Conservation (phyloP, 2,113 vertebrate species). For the Actenoides lindsayi region DNA sequence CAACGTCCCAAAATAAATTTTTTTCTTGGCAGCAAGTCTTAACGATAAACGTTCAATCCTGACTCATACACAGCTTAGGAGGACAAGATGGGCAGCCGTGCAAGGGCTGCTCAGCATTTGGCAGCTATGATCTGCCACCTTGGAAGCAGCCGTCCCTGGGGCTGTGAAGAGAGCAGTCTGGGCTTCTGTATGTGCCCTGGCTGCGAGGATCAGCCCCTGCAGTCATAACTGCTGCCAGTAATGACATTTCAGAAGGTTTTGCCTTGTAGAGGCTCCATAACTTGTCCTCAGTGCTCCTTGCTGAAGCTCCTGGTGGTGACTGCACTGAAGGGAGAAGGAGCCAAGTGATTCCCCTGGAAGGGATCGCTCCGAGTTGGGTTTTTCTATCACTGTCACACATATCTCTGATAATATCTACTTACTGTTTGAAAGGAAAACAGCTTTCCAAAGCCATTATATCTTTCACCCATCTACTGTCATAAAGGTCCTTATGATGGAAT, state of each 20-base stretch:
- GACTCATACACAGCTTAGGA: accelerated
- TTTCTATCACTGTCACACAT: constrained; percentile 44
- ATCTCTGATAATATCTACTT: constrained; percentile 66
- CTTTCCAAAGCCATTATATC: constrained; percentile 55
- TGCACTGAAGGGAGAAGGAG: neutral
- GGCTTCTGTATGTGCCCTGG: accelerated
- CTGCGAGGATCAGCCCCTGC: accelerated
- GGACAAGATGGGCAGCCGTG: neutral
- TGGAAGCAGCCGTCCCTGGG: accelerated
- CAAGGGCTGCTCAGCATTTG: accelerated
- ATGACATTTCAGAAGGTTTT: neutral
- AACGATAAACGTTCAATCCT: neutral
- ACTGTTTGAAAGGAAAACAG: constrained; percentile 67
- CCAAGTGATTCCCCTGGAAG: neutral
- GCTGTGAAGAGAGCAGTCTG: accelerated
- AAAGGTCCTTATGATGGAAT: constrained; percentile 67
- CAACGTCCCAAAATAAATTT: constrained; percentile 32
- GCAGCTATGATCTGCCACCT: accelerated
- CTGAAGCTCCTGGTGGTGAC: neutral
- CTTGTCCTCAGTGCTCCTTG: accelerated
- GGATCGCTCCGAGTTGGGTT: neutral
- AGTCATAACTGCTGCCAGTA: neutral
- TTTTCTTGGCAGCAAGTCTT: constrained; percentile 25
- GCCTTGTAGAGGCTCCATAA: neutral
- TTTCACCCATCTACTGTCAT: constrained; percentile 54